phyloP scores from a whole-genome alignment of 2,888 invertebrate genomes.

The Meteorus colon region DNA sequence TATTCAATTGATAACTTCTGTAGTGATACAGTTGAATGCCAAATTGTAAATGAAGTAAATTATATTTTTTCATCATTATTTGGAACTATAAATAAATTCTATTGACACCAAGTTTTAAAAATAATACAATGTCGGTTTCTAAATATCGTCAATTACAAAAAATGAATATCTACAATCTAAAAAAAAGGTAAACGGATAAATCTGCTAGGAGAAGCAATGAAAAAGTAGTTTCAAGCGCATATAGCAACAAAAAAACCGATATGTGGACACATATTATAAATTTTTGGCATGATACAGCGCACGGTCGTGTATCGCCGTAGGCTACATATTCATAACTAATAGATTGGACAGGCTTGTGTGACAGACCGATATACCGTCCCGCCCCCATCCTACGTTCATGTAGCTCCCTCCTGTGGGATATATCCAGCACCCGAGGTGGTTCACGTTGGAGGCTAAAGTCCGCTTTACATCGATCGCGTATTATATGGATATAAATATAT shows the following conservation, averaged over 20 bases:
- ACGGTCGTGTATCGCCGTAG: slow-evolving; percentile 70
- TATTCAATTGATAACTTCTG: too few species aligned
- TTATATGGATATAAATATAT: slow-evolving; percentile 15
- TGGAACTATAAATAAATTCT: too few species aligned
- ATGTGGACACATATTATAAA: slow-evolving; percentile 56
- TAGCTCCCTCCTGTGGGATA: neutral
- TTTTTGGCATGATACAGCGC: slow-evolving; percentile 61
- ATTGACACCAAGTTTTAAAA: too few species aligned
- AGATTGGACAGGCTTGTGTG: slow-evolving; percentile 70
- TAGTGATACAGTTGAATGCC: too few species aligned
- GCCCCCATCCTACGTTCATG: slow-evolving; percentile 11
- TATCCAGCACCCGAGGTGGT: slow-evolving; percentile 31
- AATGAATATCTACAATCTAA: neutral
- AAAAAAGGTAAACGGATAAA: neutral
- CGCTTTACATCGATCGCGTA: slow-evolving; percentile 57
- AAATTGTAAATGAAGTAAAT: too few species aligned
- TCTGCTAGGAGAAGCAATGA: neutral
- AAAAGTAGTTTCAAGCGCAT: neutral
- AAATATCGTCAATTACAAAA: too few species aligned
- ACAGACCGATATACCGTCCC: slow-evolving; percentile 71
- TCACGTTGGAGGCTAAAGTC: slow-evolving; percentile 41
- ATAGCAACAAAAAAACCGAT: slow-evolving; percentile 27
- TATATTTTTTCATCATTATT: too few species aligned
- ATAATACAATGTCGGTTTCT: too few species aligned
- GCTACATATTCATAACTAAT: slow-evolving; percentile 73